Percentiles rank a stretch among this genome's conserved stretches.
These are phyloP conservation scores for Odontomachus brunneus DNA, from an alignment of 1,140 invertebrate species.

Conservation along the genomic window DNA sequence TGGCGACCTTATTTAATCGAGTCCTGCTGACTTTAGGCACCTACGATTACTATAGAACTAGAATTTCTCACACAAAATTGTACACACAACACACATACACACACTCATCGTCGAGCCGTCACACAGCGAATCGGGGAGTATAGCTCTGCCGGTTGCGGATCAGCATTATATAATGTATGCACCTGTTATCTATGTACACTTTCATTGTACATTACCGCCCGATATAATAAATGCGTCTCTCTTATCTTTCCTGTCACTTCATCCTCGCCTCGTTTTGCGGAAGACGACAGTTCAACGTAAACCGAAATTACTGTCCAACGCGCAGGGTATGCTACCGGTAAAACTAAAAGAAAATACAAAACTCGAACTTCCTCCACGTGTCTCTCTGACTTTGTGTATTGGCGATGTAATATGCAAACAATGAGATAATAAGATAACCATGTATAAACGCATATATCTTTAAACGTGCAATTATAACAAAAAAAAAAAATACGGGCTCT, in stretches of 20 bases:
- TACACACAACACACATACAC: too few relatives aligned
- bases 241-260: background rate
- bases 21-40: constrained; percentile 48
- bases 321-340: background rate
- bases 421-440: too few relatives aligned
- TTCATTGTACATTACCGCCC: constrained; percentile 36
- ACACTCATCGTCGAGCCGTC: too few relatives aligned
- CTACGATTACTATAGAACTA: constrained; percentile 52
- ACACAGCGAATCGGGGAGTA: constrained; percentile 18
- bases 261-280: background rate
- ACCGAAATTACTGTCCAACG: background rate
- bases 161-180: background rate
- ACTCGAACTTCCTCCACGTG: too few relatives aligned
- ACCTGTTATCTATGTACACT: constrained; percentile 50
- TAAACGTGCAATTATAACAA: too few relatives aligned
- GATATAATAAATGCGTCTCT: background rate
- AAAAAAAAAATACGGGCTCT: constrained; percentile 19
- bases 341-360: too few relatives aligned
- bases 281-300: background rate
- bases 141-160: background rate
- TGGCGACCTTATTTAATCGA: constrained; percentile 31
- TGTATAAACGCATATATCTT: too few relatives aligned
- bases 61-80: constrained; percentile 46
- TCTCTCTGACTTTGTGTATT: too few relatives aligned
- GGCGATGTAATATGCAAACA: too few relatives aligned